Percentiles rank a stretch among this genome's conserved stretches.
Conservation (phyloP, 1,140 invertebrate genomes). For the Globodera rostochiensis region DNA sequence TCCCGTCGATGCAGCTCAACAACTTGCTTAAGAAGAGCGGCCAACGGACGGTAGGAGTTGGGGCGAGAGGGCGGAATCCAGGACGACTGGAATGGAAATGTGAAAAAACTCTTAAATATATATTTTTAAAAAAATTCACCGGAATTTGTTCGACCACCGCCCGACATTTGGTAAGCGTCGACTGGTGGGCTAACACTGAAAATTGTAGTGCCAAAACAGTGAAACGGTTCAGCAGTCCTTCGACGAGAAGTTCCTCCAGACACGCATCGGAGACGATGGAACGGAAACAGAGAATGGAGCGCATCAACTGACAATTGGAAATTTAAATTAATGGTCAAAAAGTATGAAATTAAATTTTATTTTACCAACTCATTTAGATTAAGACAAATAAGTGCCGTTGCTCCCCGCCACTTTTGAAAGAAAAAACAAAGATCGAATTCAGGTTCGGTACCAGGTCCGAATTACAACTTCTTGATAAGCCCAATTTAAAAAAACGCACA, state of each 20-base stretch:
- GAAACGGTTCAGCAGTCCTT: slow-evolving; percentile 43
- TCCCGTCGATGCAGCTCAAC: slow-evolving; percentile 14
- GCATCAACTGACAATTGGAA: slow-evolving; percentile 34
- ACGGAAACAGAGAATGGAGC: slow-evolving; percentile 36
- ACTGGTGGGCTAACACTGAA: slow-evolving; percentile 28
- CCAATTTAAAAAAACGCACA: no score
- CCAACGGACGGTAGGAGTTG: slow-evolving; percentile 14
- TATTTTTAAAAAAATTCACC: neutral
- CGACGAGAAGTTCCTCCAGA: slow-evolving; percentile 45
- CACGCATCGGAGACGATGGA: slow-evolving; percentile 31
- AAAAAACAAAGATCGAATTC: no score
- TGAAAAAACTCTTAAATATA: neutral
- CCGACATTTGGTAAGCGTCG: slow-evolving; percentile 39
- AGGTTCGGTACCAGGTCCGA: no score
- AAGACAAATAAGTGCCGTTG: no score
- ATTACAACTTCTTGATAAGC: no score
- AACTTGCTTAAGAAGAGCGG: slow-evolving; percentile 10
- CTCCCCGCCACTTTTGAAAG: no score
- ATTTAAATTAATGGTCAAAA: neutral
- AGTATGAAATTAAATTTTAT: neutral
- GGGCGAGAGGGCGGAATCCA: slow-evolving; percentile 5
- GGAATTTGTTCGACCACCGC: slow-evolving; percentile 44
- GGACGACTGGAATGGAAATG: slow-evolving; percentile 6
- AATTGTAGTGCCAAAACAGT: slow-evolving; percentile 44
- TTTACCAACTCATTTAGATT: no score